Conservation (phyloP, 2,888 invertebrate species). For the Cacoxenus indagator region DNA sequence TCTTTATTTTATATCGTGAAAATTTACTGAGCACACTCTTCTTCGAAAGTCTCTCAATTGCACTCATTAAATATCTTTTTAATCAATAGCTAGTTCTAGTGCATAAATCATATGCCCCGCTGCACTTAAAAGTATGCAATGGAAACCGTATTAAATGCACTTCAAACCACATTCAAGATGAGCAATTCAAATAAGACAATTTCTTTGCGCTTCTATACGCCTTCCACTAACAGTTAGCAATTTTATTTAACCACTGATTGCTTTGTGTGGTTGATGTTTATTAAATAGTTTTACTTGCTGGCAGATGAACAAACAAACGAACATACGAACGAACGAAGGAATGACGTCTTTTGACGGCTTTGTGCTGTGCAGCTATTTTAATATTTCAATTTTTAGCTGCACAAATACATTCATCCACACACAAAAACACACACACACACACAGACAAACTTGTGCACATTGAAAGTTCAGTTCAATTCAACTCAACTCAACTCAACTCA, state of each 20-base stretch:
- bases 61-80: no score
- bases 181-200: not conserved
- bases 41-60: no score
- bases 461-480: no score
- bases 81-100: no score
- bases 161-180: not conserved
- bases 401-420: slow-evolving; percentile 3
- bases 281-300: slow-evolving; percentile 52
- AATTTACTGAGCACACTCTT: no score
- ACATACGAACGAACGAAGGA: no score
- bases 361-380: slow-evolving; percentile 49
- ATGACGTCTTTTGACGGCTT: slow-evolving; percentile 29
- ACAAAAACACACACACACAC: not conserved
- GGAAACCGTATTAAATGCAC: not conserved
- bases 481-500: slow-evolving; percentile 18
- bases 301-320: no score
- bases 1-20: no score
- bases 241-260: no score
- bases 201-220: not conserved
- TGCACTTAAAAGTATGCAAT: not conserved
- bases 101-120: no score
- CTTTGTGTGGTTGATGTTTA: slow-evolving; percentile 47
- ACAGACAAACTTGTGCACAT: not conserved
- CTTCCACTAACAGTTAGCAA: not conserved
- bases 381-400: slow-evolving; percentile 51